Evolutionary conservation across 2,888 invertebrate species (phyloP), one percentile per base, ranked within the genome.

Genomic region (Cosmorhoe ocellata): DNA sequence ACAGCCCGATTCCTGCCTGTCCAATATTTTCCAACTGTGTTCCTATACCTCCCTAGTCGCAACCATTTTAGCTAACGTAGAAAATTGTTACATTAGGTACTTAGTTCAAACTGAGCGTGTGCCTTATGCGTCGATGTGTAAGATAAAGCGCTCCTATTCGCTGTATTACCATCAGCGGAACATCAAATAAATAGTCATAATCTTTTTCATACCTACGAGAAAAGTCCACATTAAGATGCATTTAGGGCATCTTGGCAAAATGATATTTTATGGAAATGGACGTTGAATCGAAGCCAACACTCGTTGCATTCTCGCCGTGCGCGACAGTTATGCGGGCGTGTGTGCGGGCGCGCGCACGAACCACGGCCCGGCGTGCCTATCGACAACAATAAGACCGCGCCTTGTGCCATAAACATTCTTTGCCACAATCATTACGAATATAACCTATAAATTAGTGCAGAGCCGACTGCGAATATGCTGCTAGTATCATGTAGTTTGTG

Each of bases 361-460:
- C 71, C 66, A 63, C 66, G 55, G 49, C 3, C 51, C 63, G 72
- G 74, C 79, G 75, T 76, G 76, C 78, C 76, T 77, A 78, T 79
- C 77, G 75, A 79, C 80, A 84, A 88, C 86, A 88, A 87, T 88
- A 75, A 84, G 81, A 83, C 86, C 86, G 81, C 85, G 79, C 86
- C 88, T 82, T 78, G 76, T 71, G 76, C 80, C 77, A 83, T 85
- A 85, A 84, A 87, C 87, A 87, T 88, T 89, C 84, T 87, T 88
- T 81, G 83, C 76, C 76, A 74, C 83, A 81, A 84, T 85, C 81
- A 84, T 84, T 85, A 79, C 79, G 81, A 84, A 85, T 86, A 84
- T 87, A 83, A 85, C 81, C 84, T 84, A 84, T 86, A 89, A 88
- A 87, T 87, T 87, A 85, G 79, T 72, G 64, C 76, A 67, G 66